Conservation (phyloP, 2,113 vertebrate genomes). For the Microcebus griseorufus region DNA sequence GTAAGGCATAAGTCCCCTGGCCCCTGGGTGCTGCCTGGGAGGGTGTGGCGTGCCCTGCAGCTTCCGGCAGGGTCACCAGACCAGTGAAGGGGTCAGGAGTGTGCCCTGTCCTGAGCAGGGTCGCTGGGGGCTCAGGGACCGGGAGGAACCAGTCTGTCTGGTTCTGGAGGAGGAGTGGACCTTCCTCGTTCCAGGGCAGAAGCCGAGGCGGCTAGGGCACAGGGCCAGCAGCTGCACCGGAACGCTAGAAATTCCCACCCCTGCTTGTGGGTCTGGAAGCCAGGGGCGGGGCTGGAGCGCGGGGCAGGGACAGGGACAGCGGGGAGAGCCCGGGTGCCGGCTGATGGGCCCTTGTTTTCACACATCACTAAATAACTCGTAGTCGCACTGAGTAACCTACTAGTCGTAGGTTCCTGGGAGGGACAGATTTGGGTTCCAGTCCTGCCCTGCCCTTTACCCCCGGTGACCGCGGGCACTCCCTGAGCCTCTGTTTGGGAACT, state of each 20-base stretch:
- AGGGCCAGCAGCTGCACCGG: neutral
- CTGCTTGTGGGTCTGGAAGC: neutral
- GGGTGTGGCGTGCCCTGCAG: neutral
- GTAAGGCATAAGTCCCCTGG: neutral
- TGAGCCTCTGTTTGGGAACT: neutral
- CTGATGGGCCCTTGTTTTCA: neutral
- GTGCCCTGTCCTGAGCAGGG: neutral
- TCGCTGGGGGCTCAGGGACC: neutral
- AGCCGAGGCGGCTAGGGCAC: neutral
- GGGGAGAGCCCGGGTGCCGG: neutral
- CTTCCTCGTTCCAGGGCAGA: conserved; percentile 55
- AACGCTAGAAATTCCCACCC: neutral
- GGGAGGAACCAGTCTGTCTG: conserved; percentile 51
- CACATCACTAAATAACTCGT: neutral
- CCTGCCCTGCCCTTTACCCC: neutral
- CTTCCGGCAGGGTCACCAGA: neutral
- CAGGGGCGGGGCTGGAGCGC: neutral
- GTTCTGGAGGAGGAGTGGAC: conserved; percentile 20
- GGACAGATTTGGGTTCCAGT: neutral
- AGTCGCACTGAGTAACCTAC: too few relatives aligned
- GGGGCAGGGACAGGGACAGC: neutral
- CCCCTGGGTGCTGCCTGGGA: neutral
- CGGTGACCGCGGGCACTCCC: neutral
- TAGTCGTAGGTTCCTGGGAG: neutral
- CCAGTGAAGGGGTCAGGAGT: neutral